Conservation (phyloP, 2,888 invertebrate genomes). For the Stenichneumon culpator region DNA sequence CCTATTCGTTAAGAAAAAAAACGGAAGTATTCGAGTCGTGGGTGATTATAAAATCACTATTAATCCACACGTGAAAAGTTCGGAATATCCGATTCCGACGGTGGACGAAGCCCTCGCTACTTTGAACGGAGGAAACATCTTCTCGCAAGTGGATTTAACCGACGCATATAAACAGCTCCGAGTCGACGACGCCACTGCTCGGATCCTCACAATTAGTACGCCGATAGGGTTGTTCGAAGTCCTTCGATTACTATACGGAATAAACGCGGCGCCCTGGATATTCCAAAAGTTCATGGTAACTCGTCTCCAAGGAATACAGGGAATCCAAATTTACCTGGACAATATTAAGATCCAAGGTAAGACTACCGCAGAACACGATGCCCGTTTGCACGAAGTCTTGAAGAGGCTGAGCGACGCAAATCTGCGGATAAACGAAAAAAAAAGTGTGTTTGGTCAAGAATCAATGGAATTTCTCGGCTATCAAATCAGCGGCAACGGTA, state of each 20-base stretch:
- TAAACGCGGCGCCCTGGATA: constrained; percentile 6
- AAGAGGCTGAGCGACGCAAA: constrained; percentile 27
- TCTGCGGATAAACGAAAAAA: constrained; percentile 34
- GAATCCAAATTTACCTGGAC: constrained; percentile 38
- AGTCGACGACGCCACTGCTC: constrained; percentile 66
- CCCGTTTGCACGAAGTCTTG: constrained; percentile 20
- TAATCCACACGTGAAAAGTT: constrained; percentile 73
- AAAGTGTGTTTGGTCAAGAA: constrained; percentile 22
- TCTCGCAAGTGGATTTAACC: constrained; percentile 70
- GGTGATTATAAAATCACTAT: constrained; percentile 72
- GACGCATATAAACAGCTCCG: constrained; percentile 69
- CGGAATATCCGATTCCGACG: constrained; percentile 72
- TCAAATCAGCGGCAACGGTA: not conserved
- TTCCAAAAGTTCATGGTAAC: constrained; percentile 35
- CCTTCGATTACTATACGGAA: constrained; percentile 40
- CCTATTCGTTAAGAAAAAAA: constrained; percentile 63
- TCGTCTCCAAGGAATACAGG: constrained; percentile 39
- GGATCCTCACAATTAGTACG: constrained; percentile 69
- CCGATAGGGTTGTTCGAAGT: constrained; percentile 50
- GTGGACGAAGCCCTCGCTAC: constrained; percentile 68
- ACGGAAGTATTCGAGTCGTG: constrained; percentile 65
- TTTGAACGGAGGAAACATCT: constrained; percentile 67
- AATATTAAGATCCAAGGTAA: constrained; percentile 42
- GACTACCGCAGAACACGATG: constrained; percentile 30
- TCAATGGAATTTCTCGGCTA: constrained; percentile 45